Conservation (phyloP, 2,113 vertebrate species). For the Toxostoma redivivum region DNA sequence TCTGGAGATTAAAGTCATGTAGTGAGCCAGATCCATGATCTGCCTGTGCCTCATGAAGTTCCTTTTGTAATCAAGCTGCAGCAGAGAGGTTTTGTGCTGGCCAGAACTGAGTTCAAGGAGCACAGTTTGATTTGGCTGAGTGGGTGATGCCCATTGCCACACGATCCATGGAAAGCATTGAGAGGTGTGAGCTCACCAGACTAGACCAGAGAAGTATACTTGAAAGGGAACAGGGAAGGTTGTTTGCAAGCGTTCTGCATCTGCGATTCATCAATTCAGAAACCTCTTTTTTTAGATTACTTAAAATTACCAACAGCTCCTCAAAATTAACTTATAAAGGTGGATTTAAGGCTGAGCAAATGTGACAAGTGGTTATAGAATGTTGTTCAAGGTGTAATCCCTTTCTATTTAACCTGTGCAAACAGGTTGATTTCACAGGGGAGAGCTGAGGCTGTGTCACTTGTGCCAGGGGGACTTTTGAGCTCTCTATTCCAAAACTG, state of each 20-base stretch:
- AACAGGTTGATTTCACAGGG: neutral
- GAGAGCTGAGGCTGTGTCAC: neutral
- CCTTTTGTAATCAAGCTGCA: neutral
- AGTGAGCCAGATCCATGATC: neutral
- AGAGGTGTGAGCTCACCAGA: neutral
- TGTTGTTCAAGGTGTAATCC: neutral
- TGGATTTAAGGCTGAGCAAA: neutral
- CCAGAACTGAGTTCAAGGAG: neutral
- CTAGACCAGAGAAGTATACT: neutral
- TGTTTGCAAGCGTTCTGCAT: neutral
- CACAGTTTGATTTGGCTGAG: neutral
- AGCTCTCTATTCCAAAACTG: neutral
- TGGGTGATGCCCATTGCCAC: neutral
- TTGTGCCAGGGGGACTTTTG: neutral
- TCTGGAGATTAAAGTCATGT: neutral
- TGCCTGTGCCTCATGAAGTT: neutral
- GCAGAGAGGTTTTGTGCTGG: neutral
- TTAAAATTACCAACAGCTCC: neutral
- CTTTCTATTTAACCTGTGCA: neutral
- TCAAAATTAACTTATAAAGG: neutral
- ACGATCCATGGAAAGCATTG: neutral
- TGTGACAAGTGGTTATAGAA: neutral
- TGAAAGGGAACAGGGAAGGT: neutral
- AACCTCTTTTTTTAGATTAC: neutral
- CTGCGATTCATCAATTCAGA: neutral